Evolutionary conservation across 2,888 invertebrate genomes (phyloP), one percentile per base, ranked within the genome.

Genomic region (Lycaena phlaeas): DNA sequence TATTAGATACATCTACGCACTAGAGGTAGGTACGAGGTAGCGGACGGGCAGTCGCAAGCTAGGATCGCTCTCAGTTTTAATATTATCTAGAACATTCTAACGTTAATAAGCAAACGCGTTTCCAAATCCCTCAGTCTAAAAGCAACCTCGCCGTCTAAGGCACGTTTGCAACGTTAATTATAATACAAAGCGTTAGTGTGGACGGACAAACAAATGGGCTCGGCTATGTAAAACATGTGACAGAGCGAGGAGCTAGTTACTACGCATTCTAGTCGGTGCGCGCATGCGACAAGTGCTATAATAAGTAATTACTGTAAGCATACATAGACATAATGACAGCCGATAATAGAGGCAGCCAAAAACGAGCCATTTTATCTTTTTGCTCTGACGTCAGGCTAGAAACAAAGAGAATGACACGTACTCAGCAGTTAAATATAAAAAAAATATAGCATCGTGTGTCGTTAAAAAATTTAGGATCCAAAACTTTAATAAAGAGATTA

Each of bases 301-400:
- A 51, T 65, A 67, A 71, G 61, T 57, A 69, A 47, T 71, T 72
- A 81, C 68, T 71, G 69, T 69, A 81, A 82, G 82, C 82, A 78
- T 82, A 82, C 82, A 82, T 76, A 79, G 81, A 82, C 74, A 81
- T 65, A 78, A 81, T 61, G 75, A 82, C 79, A 82, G 78, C 78
- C 81, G 81, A 61, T 79, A 65, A 81, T 73, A 78, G 74, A 79
- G 76, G 73, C 81, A 78, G 78, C 79, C 81, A 78, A 81, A 74
- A 72, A 82, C 81, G 81, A 82, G 82, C 82, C 81, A 81, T 75
- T 74, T 74, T 68, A 77, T 81, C 74, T 77, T 70, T 81, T 81
- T 79, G 82, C 75, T 68, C 75, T 81, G 82, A 68, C 75, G 73
- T 71, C 69, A 79, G 61, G 82, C 82, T 82, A 82, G 78, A 84